phyloP scores from a whole-genome alignment of 2,888 invertebrate species.

The Brachyopa scutellaris region DNA sequence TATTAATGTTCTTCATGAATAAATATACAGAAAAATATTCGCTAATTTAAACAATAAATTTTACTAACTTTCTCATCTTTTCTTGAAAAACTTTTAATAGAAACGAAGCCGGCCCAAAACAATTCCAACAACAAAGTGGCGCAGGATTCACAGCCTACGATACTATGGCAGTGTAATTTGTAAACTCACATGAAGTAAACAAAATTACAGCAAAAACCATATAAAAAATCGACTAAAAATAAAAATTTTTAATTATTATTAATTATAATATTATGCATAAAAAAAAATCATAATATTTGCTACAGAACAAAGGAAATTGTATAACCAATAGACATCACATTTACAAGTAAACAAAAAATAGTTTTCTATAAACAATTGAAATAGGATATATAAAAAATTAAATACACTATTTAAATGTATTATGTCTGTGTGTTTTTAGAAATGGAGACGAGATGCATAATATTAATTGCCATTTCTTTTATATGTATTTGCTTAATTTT shows the following conservation, averaged over 20 bases:
- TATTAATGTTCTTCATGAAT: constrained; percentile 62
- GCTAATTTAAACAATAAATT: too few species aligned
- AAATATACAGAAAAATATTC: background rate
- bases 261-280: constrained; percentile 63
- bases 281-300: constrained; percentile 44
- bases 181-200: constrained; percentile 82
- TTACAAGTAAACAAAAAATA: constrained; percentile 33
- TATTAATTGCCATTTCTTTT: constrained; percentile 52
- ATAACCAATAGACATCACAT: constrained; percentile 61
- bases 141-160: constrained; percentile 98
- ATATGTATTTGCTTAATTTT: constrained; percentile 39
- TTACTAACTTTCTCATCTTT: background rate
- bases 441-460: constrained; percentile 52
- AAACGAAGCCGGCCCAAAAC: constrained; percentile 95
- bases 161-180: constrained; percentile 99
- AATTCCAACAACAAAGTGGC: constrained; percentile 86
- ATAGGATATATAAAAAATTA: constrained; percentile 4
- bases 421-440: constrained; percentile 62
- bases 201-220: constrained; percentile 47
- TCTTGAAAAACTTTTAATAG: constrained; percentile 83
- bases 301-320: constrained; percentile 32
- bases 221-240: constrained; percentile 58
- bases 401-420: background rate
- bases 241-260: constrained; percentile 54
- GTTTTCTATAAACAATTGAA: constrained; percentile 49